Base-by-base conservation (phyloP, 2,113 vertebrate species). In the Enhydra lutris region DNA sequence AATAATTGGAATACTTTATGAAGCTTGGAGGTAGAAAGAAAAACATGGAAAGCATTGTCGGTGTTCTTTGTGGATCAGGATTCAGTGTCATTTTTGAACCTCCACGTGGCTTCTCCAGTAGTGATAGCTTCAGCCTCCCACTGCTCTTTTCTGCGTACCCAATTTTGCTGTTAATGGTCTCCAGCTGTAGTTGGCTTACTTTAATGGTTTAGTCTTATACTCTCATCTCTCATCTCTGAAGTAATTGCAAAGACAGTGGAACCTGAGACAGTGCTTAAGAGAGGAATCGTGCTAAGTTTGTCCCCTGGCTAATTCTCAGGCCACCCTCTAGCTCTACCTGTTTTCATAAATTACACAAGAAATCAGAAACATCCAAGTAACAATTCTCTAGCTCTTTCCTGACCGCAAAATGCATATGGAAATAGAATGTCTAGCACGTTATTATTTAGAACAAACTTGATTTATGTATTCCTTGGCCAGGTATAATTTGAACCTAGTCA, bases 201-300 rank as follows among this genome's bases (percentile, higher is more conserved):
- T 84, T 50, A 87, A 80, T 69, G 52, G 69, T 91, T 92, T 47
- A 50, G 59, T 63, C 95, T 97, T 85, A 73, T 67, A 69, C 65
- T 92, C 87, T 96, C 88, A 92, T 95, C 61, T 96, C 97, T 97
- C 85, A 96, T 97, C 76, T 95, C 92, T 91, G 90, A 94, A 95
- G 91, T 91, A 95, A 98, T 97, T 97, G 95, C 90, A 96, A 92
- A 97, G 96, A 96, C 97, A 94, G 31, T 92, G 76, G 92, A 96
- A 97, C 91, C 94, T 88, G 92, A 97, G 91, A 95, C 14, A 87
- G 6, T 47, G n/a, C 90, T 78, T 97, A 96, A 81, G 76, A 73
- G 76, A 84, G 83, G 88, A 93, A 90, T 95, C 89, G 93, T 86
- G 93, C 50, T 94, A 78, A 85, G 88, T 96, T 47, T 55, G 95